A percentile compares a stretch with the other conserved stretches of the same genome.
phyloP scores from a whole-genome alignment of 2,888 invertebrate species.

The Lagria hirta region DNA sequence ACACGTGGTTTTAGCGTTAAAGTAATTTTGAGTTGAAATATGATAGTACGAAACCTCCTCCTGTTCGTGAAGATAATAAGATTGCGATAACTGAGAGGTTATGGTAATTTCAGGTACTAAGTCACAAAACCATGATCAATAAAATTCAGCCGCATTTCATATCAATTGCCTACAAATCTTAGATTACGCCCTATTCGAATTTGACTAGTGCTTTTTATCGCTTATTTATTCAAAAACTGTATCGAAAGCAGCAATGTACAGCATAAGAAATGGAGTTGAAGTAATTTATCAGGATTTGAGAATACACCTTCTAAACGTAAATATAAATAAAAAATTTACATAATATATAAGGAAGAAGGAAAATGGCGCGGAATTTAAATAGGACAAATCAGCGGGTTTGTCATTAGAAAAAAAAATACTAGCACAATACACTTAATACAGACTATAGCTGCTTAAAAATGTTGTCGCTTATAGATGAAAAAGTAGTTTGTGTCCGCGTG shows the following conservation, averaged over 20 bases:
- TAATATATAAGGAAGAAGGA: too few relatives aligned
- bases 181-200: constrained; percentile 39
- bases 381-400: too few relatives aligned
- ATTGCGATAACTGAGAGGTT: constrained; percentile 21
- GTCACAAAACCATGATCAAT: constrained; percentile 17
- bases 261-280: too few relatives aligned
- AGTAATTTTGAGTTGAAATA: constrained; percentile 19
- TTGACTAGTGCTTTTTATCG: constrained; percentile 26
- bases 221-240: constrained; percentile 25
- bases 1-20: constrained; percentile 12
- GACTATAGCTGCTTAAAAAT: too few relatives aligned
- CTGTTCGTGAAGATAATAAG: constrained; percentile 8
- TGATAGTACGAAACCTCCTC: constrained; percentile 8
- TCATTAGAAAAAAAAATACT: too few relatives aligned
- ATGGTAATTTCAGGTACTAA: constrained; percentile 26
- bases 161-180: constrained; percentile 48
- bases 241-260: constrained; percentile 9
- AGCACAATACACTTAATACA: too few relatives aligned
- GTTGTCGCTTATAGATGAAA: too few relatives aligned
- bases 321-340: too few relatives aligned
- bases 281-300: too few relatives aligned
- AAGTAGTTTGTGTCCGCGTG: too few relatives aligned
- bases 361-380: too few relatives aligned
- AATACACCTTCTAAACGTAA: too few relatives aligned
- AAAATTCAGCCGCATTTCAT: constrained; percentile 37